Percentiles rank a stretch among this genome's conserved stretches.
phyloP scores from a whole-genome alignment of 2,113 vertebrate species.

The Pachycephala philippinensis region DNA sequence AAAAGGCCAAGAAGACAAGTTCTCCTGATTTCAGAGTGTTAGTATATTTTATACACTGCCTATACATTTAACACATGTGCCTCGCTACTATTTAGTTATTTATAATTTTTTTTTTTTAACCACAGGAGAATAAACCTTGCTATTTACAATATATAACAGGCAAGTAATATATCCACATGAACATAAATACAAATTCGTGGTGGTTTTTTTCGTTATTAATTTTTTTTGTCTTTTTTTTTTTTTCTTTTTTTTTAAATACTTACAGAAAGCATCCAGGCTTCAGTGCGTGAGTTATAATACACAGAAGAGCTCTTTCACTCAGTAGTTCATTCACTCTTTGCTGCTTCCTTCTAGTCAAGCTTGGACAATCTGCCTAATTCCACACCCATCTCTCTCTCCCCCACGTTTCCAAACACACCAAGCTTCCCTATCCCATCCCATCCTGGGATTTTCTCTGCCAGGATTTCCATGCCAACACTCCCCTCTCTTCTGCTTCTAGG shows the following conservation, averaged over 20 bases:
- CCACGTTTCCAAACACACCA: neutral
- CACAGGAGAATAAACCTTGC: conserved; percentile 88
- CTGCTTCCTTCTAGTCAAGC: neutral
- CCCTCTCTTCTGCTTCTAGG: conserved; percentile 48
- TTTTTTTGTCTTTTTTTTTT: neutral
- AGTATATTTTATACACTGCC: conserved; percentile 58
- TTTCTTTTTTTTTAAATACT: conserved; percentile 73
- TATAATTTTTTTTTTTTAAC: conserved; percentile 69
- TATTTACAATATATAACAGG: conserved; percentile 82
- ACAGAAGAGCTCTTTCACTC: conserved; percentile 82
- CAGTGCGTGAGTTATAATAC: conserved; percentile 85
- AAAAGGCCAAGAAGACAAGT: conserved; percentile 54
- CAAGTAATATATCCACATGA: conserved; percentile 76
- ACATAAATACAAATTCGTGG: conserved; percentile 78
- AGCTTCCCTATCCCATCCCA: neutral
- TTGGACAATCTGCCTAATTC: neutral
- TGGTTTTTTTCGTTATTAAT: neutral
- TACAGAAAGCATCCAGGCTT: conserved; percentile 81
- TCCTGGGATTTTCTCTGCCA: neutral
- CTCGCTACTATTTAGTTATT: conserved; percentile 70
- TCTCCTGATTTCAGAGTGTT: conserved; percentile 64
- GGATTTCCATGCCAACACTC: neutral
- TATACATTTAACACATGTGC: conserved; percentile 76
- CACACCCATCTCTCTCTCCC: neutral
- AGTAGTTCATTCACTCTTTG: conserved; percentile 88